Evolutionary conservation across 2,113 vertebrate species (phyloP).

Genomic region (Cryptotis parvus): DNA sequence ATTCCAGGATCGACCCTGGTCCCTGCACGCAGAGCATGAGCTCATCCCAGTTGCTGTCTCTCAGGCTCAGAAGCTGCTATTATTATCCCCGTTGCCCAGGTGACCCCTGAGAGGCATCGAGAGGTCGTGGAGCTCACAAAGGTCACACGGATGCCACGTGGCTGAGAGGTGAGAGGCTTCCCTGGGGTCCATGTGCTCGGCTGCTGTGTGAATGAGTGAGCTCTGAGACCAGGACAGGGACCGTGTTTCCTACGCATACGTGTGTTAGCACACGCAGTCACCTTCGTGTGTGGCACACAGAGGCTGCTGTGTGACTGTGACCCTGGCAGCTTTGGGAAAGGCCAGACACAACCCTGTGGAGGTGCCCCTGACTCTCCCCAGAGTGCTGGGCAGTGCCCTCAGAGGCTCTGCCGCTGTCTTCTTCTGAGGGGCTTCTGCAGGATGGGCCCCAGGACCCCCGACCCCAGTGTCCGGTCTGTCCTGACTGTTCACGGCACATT

Average conservation of each 20-base stretch:
- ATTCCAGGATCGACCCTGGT: too few relatives aligned
- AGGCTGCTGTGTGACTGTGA: too few relatives aligned
- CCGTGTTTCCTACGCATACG: too few relatives aligned
- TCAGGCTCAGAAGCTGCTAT: neutral
- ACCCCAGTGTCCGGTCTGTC: neutral
- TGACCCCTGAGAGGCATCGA: neutral
- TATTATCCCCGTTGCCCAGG: neutral
- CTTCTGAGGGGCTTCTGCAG: too few relatives aligned
- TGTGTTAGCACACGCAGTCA: too few relatives aligned
- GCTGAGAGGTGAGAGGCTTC: neutral
- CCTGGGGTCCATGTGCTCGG: neutral
- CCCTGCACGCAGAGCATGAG: too few relatives aligned
- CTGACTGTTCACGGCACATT: neutral
- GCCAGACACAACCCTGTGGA: neutral
- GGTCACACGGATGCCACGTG: neutral
- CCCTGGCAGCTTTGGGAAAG: neutral
- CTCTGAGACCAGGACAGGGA: neutral
- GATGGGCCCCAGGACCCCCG: too few relatives aligned
- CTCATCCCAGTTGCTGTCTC: too few relatives aligned
- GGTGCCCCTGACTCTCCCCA: accelerated
- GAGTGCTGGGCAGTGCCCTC: too few relatives aligned
- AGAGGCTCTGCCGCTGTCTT: too few relatives aligned
- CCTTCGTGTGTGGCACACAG: neutral
- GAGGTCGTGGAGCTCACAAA: neutral
- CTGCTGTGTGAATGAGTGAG: neutral